Base-by-base conservation (phyloP, 2,888 invertebrate genomes). In the Sturmia bella region DNA sequence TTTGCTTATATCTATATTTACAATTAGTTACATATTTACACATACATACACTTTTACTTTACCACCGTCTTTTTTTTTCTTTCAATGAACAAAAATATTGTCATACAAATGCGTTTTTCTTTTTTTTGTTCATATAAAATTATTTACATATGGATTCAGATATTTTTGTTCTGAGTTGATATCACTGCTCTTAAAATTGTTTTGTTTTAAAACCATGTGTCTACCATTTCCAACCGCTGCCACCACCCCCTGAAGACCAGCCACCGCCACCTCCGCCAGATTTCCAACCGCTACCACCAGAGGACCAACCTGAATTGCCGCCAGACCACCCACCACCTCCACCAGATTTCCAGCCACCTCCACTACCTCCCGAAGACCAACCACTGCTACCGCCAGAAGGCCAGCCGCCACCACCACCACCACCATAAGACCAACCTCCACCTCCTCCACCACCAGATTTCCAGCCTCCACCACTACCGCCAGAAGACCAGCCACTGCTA, bases 401-500 rank as follows among this genome's bases (percentile, higher is more conserved):
- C 83, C 84, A 84, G 13, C 85, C 85, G 3, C 85, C 61, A 17
- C 85, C 66, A 5, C 84, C 80, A 24, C n/a, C n/a, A n/a, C 84
- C 84, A 7, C 85, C 85, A 32, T 52, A 45, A 1, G 56, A 56
- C 56, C 56, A 56, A 13, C 56, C 56, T 12, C 81, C 70, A 19
- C 82, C 45, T 13, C 84, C 80, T 4, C 84, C 83, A 9, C 84
- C 84, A 7, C 83, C 84, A 59, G 83, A 84, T 66, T 84, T 84
- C 82, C 88, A 87, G 50, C 87, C 83, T n/a, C 86, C 86, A 37
- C 86, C 85, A 74, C 85, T 84, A 39, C 85, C 85, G n/a, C 74
- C 74, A 2, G 74, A 74, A 1, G 70, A 50, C 70, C 70, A 70
- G 41, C 87, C 81, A 6, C 85, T 82, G 41, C 84, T 79, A 12